Percentiles rank a stretch among this genome's conserved stretches.
Conservation (phyloP, 2,797 vertebrate genomes). For the Eutrigla gurnardus region DNA sequence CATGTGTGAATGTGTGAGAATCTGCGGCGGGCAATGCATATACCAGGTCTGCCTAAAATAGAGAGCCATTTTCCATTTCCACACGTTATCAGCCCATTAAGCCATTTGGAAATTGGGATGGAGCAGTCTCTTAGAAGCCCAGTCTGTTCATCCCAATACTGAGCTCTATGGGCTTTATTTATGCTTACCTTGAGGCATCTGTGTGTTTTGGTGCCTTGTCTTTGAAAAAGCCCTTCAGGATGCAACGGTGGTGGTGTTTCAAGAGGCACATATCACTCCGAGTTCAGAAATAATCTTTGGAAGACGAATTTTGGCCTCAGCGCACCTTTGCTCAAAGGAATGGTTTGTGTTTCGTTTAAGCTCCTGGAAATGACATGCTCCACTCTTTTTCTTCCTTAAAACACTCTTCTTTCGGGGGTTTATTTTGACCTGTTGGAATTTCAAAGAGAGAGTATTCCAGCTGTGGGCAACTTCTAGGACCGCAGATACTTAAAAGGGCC, state of each 20-base stretch:
- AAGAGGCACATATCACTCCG: conserved; percentile 33
- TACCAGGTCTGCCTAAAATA: conserved; percentile 71
- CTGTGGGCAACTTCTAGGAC: conserved; percentile 69
- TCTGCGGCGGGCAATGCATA: conserved; percentile 48
- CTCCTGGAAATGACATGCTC: conserved; percentile 38
- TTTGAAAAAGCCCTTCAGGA: conserved; percentile 40
- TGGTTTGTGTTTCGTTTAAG: conserved; percentile 53
- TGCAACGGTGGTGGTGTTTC: conserved; percentile 39
- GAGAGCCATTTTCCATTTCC: conserved; percentile 71
- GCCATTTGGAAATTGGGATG: conserved; percentile 67
- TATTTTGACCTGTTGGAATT: conserved; percentile 67
- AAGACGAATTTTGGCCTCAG: conserved; percentile 45
- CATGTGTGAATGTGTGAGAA: conserved; percentile 39
- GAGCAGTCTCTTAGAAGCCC: conserved; percentile 51
- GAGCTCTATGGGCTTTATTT: conserved; percentile 57
- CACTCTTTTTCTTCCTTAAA: conserved; percentile 42
- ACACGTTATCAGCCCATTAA: conserved; percentile 76
- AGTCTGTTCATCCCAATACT: conserved; percentile 43
- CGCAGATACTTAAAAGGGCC: conserved; percentile 64
- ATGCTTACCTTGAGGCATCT: conserved; percentile 65
- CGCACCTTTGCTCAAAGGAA: conserved; percentile 56
- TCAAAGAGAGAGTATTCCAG: conserved; percentile 63
- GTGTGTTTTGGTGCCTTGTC: conserved; percentile 46
- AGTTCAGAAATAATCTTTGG: conserved; percentile 54
- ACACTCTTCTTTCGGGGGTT: conserved; percentile 51